phyloP scores from a whole-genome alignment of 2,113 vertebrate species.

The Catagonus wagneri region DNA sequence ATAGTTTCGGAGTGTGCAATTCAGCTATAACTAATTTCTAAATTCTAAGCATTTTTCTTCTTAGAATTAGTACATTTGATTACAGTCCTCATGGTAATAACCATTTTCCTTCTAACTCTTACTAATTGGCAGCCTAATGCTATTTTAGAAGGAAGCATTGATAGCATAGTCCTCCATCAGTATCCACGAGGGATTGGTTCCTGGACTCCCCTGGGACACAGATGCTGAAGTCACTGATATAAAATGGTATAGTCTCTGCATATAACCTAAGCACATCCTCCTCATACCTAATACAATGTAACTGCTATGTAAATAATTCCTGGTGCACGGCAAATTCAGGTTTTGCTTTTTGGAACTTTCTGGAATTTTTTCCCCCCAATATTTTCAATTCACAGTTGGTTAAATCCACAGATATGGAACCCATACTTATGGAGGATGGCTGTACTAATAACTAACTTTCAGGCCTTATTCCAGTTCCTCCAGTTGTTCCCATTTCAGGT shows the following conservation, averaged over 20 bases:
- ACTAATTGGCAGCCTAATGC: not conserved
- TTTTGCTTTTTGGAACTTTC: not conserved
- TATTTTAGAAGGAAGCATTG: not conserved
- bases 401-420: not conserved
- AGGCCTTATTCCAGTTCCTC: not conserved
- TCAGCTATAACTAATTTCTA: constrained; percentile 2
- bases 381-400: not conserved
- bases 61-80: not conserved
- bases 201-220: not conserved
- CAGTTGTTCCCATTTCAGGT: not conserved
- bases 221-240: not conserved
- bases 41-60: not conserved
- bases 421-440: not conserved
- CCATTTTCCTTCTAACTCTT: constrained; percentile 1
- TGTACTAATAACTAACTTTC: not conserved
- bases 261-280: not conserved
- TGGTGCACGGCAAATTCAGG: not conserved
- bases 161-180: not conserved
- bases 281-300: not conserved
- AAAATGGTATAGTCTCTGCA: not conserved
- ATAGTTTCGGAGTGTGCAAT: constrained; percentile 14
- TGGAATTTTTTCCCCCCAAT: not conserved
- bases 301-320: not conserved
- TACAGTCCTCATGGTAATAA: not conserved
- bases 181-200: not conserved